phyloP scores from a whole-genome alignment of 2,113 vertebrate genomes.

The Aix galericulata region DNA sequence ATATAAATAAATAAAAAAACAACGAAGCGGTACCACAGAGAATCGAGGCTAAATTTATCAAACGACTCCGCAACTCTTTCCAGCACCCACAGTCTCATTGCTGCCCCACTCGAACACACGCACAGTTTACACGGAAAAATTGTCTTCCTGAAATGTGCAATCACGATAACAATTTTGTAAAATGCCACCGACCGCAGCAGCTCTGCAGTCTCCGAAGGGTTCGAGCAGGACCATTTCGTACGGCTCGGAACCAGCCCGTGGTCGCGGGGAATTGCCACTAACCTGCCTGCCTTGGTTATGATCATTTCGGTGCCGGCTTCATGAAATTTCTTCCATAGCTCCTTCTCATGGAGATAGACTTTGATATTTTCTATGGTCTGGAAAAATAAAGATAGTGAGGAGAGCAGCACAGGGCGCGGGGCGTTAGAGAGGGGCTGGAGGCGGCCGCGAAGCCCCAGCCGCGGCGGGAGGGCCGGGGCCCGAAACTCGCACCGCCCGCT shows the following conservation, averaged over 20 bases:
- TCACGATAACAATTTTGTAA: neutral
- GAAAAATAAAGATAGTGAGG: neutral
- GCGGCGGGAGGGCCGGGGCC: neutral
- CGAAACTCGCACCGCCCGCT: neutral
- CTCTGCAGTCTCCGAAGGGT: neutral
- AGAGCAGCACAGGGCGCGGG: neutral
- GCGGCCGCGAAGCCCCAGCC: neutral
- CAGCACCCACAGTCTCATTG: neutral
- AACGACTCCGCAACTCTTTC: neutral
- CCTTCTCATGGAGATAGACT: slow-evolving; percentile 94
- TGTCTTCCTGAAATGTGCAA: neutral
- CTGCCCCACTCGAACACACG: neutral
- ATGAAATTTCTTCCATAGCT: slow-evolving; percentile 98
- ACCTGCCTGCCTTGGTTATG: slow-evolving; percentile 99
- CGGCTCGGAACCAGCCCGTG: neutral
- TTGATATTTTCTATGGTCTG: slow-evolving; percentile 98
- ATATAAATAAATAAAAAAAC: neutral
- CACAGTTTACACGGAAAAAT: neutral
- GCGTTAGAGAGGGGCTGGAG: neutral
- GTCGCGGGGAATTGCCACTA: slow-evolving; percentile 57
- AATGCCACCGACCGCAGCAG: neutral
- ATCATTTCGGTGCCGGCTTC: slow-evolving; percentile 98
- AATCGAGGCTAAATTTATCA: neutral
- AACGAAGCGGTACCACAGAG: neutral
- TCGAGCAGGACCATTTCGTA: neutral